phyloP scores from a whole-genome alignment of 2,797 vertebrate species.

The Nasua narica region DNA sequence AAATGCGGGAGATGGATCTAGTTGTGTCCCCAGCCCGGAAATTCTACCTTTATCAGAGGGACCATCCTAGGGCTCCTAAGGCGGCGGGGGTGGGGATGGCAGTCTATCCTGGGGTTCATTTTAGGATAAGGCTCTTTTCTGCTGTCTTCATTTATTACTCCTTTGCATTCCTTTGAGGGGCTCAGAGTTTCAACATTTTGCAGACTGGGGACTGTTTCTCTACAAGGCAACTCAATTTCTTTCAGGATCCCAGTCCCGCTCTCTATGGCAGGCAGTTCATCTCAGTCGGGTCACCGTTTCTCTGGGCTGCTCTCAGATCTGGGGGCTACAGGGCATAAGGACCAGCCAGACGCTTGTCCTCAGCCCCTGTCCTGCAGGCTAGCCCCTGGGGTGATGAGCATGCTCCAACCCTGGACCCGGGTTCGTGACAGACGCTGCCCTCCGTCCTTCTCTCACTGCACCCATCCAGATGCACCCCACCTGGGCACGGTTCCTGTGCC shows the following conservation, averaged over 20 bases:
- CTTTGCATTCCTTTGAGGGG: neutral
- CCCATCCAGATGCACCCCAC: neutral
- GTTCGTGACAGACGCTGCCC: neutral
- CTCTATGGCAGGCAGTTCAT: neutral
- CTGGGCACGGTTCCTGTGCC: neutral
- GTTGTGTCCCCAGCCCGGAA: neutral
- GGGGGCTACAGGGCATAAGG: no score
- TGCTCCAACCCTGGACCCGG: neutral
- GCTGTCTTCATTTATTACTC: neutral
- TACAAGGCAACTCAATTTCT: neutral
- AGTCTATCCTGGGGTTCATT: neutral
- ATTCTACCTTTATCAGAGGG: neutral
- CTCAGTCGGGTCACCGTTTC: neutral
- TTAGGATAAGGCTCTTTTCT: neutral
- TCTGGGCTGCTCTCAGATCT: neutral
- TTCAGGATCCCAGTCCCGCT: neutral
- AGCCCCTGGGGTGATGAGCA: neutral
- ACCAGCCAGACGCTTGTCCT: neutral
- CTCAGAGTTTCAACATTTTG: neutral
- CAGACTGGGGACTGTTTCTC: neutral
- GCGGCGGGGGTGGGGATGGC: rapidly evolving
- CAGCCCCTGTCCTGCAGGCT: neutral
- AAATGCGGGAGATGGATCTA: neutral
- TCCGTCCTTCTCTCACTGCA: neutral
- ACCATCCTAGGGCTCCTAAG: neutral